Base-by-base conservation (phyloP, 2,888 invertebrate species). In the Emmelina monodactyla region DNA sequence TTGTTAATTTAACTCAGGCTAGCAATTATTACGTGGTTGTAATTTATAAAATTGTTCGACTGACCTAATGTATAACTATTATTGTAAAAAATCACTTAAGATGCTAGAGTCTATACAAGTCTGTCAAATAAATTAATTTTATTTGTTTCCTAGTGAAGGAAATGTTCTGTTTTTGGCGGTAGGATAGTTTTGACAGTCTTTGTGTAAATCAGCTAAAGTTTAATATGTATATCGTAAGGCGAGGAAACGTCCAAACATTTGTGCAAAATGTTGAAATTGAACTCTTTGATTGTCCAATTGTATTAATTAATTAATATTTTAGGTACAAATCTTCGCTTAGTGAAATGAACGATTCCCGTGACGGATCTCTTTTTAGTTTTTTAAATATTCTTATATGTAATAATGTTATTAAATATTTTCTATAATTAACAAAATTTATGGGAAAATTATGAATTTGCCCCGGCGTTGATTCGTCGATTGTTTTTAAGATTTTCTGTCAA, bases 61-160 rank as follows among this genome's bases (percentile, higher is more conserved):
- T 71, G 70, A 70, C 49, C 67, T 68, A 67, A 65, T 56, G 61
- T 47, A 45, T 54, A 58, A 60, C 57, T 56, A 47, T 51, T 49
- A 52, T 50, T 52, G 45, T 55, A 52, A 51, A 25, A 25, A 25
- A 10, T 5, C 5, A 19, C 9, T 19, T 46, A 31, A 37, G 42
- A 25, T 25, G 25, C 25, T 25, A n/a, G n/a, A n/a, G n/a, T n/a
- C n/a, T n/a, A n/a, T 25, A 25, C 25, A 25, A 7, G 9, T 25
- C 11, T 25, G 25, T 25, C 25, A 28, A 16, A 32, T 12, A 32
- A 13, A 11, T 37, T 19, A 29, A 28, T 14, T 32, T 28, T 28
- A 35, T 19, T 5, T 9, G 19, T 19, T 19, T 19, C 9, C 6
- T 19, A 19, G 19, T 19, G 9, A 6, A 19, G 9, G 5, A 19